Conservation (phyloP, 2,113 vertebrate species). For the Amblyornis subalaris region DNA sequence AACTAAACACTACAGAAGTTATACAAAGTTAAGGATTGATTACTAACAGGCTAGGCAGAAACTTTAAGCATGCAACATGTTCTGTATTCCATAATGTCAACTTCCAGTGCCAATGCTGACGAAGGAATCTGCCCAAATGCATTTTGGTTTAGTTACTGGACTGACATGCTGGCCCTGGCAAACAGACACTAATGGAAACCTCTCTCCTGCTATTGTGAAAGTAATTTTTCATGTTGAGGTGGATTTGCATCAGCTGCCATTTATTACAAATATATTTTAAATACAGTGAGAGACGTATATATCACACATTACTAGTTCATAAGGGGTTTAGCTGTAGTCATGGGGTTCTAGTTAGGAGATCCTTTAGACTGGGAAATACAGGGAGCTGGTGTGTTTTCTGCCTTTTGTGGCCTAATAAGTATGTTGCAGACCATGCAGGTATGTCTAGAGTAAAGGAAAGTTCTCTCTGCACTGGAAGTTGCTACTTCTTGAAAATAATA, state of each 20-base stretch:
- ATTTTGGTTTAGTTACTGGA: neutral
- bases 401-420: neutral
- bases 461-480: neutral
- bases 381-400: neutral
- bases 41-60: neutral
- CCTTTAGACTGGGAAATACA: neutral
- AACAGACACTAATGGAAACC: neutral
- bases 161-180: neutral
- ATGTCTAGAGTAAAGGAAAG: neutral
- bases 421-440: neutral
- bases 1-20: neutral
- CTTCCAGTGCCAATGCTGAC: neutral
- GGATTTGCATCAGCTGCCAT: neutral
- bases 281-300: neutral
- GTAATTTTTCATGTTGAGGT: neutral
- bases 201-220: neutral
- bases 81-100: neutral
- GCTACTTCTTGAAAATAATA: neutral
- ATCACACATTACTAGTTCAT: rapidly evolving
- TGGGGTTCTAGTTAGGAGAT: neutral
- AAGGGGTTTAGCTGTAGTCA: neutral
- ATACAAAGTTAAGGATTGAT: neutral
- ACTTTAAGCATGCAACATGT: rapidly evolving
- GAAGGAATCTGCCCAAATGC: neutral
- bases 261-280: neutral